Conservation (phyloP, 2,113 vertebrate genomes). For the Henicopernis longicauda region DNA sequence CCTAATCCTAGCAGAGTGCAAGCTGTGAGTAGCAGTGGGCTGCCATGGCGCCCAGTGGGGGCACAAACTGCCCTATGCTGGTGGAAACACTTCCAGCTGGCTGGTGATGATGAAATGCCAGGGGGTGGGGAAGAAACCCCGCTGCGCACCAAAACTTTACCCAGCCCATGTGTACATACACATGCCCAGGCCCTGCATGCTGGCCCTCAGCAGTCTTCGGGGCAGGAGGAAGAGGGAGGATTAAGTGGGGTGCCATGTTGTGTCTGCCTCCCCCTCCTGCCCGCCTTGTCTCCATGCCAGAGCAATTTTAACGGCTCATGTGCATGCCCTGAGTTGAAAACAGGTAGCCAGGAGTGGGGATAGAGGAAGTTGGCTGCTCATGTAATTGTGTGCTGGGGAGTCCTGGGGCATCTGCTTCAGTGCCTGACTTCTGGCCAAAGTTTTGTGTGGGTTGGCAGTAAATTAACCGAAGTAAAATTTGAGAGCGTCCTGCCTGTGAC, state of each 20-base stretch:
- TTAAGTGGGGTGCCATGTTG: background rate
- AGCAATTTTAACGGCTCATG: background rate
- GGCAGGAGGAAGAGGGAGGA: background rate
- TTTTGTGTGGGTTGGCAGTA: background rate
- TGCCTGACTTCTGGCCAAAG: background rate
- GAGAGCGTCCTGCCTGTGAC: background rate
- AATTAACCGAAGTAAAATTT: background rate
- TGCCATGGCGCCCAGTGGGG: rapidly evolving
- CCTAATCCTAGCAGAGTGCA: background rate
- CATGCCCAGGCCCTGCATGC: rapidly evolving
- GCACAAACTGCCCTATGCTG: background rate
- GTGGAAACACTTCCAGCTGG: background rate
- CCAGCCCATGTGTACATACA: background rate
- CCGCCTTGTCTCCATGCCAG: rapidly evolving
- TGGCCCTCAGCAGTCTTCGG: background rate
- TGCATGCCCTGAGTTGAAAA: background rate
- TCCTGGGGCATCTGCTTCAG: background rate
- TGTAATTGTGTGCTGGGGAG: background rate
- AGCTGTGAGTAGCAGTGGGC: background rate
- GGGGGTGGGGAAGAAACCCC: background rate
- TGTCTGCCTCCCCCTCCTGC: background rate
- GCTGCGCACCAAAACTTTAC: too few species aligned
- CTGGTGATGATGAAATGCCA: background rate
- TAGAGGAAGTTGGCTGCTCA: background rate
- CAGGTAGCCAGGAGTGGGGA: background rate